A percentile compares a stretch with the other conserved stretches of the same genome.
phyloP scores from a whole-genome alignment of 2,113 vertebrate species.

The Passer domesticus region DNA sequence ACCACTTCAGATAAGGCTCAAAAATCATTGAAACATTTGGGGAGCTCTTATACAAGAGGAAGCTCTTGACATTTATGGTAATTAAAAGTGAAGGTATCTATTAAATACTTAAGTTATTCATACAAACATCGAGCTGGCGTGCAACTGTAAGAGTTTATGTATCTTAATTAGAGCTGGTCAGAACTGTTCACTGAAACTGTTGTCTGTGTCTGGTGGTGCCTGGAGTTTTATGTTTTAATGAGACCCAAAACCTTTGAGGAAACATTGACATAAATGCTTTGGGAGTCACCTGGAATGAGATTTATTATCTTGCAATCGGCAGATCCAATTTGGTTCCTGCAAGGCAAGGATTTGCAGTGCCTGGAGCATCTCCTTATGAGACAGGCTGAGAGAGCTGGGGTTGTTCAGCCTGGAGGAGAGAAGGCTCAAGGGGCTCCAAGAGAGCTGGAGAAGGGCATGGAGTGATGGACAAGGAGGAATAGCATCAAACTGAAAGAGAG shows the following conservation, averaged over 20 bases:
- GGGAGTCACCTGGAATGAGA: background rate
- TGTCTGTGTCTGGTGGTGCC: background rate
- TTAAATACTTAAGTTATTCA: constrained; percentile 43
- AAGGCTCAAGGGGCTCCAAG: background rate
- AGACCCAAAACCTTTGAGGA: background rate
- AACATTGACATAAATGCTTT: background rate
- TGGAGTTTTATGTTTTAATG: background rate
- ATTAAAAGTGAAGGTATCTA: constrained; percentile 59
- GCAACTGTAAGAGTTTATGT: background rate
- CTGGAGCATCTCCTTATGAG: background rate
- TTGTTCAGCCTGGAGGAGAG: background rate
- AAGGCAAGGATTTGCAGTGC: background rate
- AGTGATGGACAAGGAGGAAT: background rate
- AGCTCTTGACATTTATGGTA: constrained; percentile 68
- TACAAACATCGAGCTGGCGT: background rate
- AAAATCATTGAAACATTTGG: constrained; percentile 54
- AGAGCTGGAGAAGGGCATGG: background rate
- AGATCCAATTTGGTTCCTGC: background rate
- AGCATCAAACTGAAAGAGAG: background rate
- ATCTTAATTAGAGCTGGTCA: background rate
- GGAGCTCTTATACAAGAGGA: constrained; percentile 43
- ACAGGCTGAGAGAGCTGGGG: background rate
- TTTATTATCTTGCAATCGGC: background rate
- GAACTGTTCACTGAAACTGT: background rate
- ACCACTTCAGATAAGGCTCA: constrained; percentile 52